Evolutionary conservation across 2,888 invertebrate genomes (phyloP).

Genomic region (Drosophila longiperda): DNA sequence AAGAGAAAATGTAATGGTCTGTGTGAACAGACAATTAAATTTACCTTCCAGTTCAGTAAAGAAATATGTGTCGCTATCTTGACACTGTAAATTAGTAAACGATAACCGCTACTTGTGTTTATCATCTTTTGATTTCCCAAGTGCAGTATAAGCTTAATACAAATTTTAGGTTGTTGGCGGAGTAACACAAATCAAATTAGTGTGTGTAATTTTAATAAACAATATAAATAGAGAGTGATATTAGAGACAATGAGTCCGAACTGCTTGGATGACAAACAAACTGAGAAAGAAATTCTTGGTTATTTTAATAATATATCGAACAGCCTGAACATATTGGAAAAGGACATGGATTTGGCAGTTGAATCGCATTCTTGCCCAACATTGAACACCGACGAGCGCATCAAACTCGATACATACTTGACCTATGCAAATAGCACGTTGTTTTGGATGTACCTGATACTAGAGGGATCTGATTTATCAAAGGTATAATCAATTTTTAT

Average conservation of each 20-base stretch:
- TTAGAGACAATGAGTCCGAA: not conserved
- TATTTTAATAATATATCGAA: constrained; percentile 32
- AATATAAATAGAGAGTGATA: not conserved
- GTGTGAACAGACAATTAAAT: not conserved
- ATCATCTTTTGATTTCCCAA: not conserved
- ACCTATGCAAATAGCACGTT: constrained; percentile 57
- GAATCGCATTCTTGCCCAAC: not conserved
- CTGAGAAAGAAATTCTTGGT: constrained; percentile 18
- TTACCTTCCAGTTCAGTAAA: not conserved
- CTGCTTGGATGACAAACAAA: not conserved
- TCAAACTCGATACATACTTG: constrained; percentile 61
- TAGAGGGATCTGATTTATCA: constrained; percentile 50
- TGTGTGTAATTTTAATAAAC: not conserved
- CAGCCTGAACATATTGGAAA: constrained; percentile 48
- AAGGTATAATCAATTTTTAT: constrained; percentile 30
- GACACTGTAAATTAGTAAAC: not conserved
- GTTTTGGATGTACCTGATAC: constrained; percentile 61
- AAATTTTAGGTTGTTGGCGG: too few relatives aligned
- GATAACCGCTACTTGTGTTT: not conserved
- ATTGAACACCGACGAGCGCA: constrained; percentile 41
- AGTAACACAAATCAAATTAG: not conserved
- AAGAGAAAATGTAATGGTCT: not conserved
- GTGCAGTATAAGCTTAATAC: not conserved
- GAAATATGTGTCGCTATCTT: not conserved
- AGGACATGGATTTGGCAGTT: constrained; percentile 43